A percentile compares a stretch with the other conserved stretches of the same genome.
Conservation (phyloP, 2,113 vertebrate species). For the Eubucco bourcierii region DNA sequence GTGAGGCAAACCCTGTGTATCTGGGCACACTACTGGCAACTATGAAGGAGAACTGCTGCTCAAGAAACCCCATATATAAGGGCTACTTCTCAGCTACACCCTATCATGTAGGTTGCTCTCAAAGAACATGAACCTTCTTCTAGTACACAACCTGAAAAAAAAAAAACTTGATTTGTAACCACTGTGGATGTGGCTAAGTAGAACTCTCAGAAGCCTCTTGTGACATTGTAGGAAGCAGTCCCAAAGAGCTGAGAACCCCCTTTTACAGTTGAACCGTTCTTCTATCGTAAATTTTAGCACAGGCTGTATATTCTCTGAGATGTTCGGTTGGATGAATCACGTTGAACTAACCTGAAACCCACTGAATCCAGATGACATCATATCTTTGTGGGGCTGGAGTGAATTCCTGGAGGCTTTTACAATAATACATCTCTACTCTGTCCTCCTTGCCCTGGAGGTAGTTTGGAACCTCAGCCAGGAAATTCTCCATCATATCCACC, state of each 20-base stretch:
- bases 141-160: accelerated
- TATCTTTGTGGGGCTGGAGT: conserved; percentile 83
- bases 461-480: conserved; percentile 89
- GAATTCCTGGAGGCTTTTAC: conserved; percentile 91
- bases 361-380: conserved; percentile 97
- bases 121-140: background rate
- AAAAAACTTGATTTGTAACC: background rate
- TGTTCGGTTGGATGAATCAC: background rate
- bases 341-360: conserved; percentile 90
- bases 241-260: background rate
- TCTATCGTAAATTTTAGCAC: background rate
- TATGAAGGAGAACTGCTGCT: background rate
- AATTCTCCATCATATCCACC: conserved; percentile 94
- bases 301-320: background rate
- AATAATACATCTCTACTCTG: conserved; percentile 88
- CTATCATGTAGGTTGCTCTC: background rate
- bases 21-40: background rate
- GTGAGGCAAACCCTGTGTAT: accelerated
- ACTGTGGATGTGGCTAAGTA: background rate
- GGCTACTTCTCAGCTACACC: background rate
- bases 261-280: background rate
- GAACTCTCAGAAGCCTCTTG: background rate
- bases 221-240: background rate
- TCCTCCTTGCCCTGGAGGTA: conserved; percentile 84
- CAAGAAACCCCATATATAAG: background rate